Evolutionary conservation across 2,888 invertebrate species (phyloP).

Genomic region (Abrostola tripartita): DNA sequence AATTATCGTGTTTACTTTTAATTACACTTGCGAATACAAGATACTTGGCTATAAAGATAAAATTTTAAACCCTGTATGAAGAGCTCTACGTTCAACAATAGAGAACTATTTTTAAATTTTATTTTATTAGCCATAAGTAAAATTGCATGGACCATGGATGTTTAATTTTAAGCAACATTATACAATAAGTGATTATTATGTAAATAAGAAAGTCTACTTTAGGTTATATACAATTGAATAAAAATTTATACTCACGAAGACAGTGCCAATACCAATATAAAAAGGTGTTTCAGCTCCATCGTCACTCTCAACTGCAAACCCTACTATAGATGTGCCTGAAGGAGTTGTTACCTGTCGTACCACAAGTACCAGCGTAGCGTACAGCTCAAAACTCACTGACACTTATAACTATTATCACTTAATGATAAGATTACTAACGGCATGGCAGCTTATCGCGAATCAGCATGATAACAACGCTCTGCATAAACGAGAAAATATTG

Average conservation of each 20-base stretch:
- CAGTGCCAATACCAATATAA: conserved; percentile 69
- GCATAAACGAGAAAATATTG: conserved; percentile 77
- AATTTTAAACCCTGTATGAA: neutral
- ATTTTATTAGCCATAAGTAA: too few relatives aligned
- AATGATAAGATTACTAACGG: conserved; percentile 85
- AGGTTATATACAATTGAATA: conserved; percentile 23
- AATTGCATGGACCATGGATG: too few relatives aligned
- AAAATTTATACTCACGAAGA: conserved; percentile 75
- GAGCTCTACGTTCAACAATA: too few relatives aligned
- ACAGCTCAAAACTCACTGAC: conserved; percentile 85
- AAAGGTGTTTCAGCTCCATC: conserved; percentile 75
- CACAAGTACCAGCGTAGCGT: conserved; percentile 78
- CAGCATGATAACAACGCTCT: conserved; percentile 80
- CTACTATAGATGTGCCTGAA: conserved; percentile 66
- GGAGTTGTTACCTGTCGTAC: conserved; percentile 74
- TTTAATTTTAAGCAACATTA: too few relatives aligned
- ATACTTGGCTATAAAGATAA: neutral
- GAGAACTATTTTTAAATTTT: too few relatives aligned
- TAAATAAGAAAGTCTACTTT: neutral
- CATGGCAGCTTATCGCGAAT: conserved; percentile 86
- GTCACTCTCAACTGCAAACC: conserved; percentile 69
- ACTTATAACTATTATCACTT: conserved; percentile 87
- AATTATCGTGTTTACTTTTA: conserved; percentile 4
- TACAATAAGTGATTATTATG: too few relatives aligned
- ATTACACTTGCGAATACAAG: conserved; percentile 3